Base-by-base conservation (phyloP, 2,888 invertebrate species). In the Diaphora mendica region DNA sequence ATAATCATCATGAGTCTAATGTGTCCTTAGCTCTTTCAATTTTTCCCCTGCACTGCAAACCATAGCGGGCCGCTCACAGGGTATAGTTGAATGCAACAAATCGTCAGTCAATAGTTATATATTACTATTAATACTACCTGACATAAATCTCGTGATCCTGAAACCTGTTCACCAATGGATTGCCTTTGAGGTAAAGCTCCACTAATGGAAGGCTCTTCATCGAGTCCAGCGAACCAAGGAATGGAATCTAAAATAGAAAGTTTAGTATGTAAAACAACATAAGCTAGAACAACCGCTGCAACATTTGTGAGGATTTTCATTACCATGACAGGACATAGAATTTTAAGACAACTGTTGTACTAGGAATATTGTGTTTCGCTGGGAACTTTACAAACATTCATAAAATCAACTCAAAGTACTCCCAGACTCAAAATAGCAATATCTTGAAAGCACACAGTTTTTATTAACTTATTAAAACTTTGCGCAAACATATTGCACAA, bases 161-260 rank as follows among this genome's bases (percentile, higher is more conserved):
- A 94, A 97, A 98, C 93, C 97, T 97, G 89, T 97, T 97, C 93
- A 97, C 97, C 73, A 98, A 89, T 0, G 98, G 98, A 93, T 99
- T 99, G 83, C 97, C 98, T 90, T 97, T 97, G 81, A 99, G 93
- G 71, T 97, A 96, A 72, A 99, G 91, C 89, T 99, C 98, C 23
- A 97, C 95, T 62, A 99, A 93, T 0, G 97, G 97, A 71, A 98
- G 93, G 17, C 97, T 96, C 86, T 97, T 97, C 72, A 99, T 89
- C 39, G 95, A 91, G 80, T 98, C 97, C 88, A 98, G 87, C 59
- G 96, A 96, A 35, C 94, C 90, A 5, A 98, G 91, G 78, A 97
- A 97, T 70, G 96, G 96, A 85, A 98, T 96, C 98, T 98, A 89
- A 9, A 94, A 77, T 80, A 73, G 64, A 64, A 30, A 55, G 64